Base-by-base conservation (phyloP, 2,797 vertebrate species). In the Myripristis jacobus region DNA sequence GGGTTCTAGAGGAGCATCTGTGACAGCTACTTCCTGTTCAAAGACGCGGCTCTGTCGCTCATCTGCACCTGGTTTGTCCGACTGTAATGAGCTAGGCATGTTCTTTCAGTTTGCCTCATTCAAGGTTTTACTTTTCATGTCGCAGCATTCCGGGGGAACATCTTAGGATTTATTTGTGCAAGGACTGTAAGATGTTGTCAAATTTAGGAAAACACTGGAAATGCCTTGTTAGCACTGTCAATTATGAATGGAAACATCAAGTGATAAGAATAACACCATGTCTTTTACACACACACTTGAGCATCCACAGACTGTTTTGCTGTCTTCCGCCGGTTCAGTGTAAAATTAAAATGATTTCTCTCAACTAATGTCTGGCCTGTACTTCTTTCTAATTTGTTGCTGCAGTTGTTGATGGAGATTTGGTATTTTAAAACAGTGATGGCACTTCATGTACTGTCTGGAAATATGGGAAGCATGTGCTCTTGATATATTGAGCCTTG, bases 21-120 rank as follows among this genome's bases (percentile, higher is more conserved):
- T 75, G 77, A 87, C 84, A 66, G 77, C 84, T 67, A 44, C 78
- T 81, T 84, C 55, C 70, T 79, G 67, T 82, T 86, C 80, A 88
- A 85, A 88, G 84, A 79, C 3, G 54, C 27, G 58, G 74, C 83
- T 34, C 4, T 57, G 75, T 53, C 24, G 34, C 73, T 86, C 85
- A 65, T 82, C 56, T 48, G 53, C 15, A 18, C 16, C 0, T 12
- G 56, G 52, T 38, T 68, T 19, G 62, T 10, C 16, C 24, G 15
- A 3, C 59, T 16, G 41, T 88, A 90, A 92, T 84, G 85, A 89
- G 83, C 12, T 3, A 50, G 61, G 64, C 72, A 56, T 55, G 53
- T 76, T 60, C 46, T 43, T 56, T 74, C 56, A 59, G 65, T 81
- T 80, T 63, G 56, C 60, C 31, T 84, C 27, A 46, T 58, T 53